These are phyloP conservation scores for Rhysida immarginata DNA, from an alignment of 1,140 invertebrate species.

Conservation along the genomic window DNA sequence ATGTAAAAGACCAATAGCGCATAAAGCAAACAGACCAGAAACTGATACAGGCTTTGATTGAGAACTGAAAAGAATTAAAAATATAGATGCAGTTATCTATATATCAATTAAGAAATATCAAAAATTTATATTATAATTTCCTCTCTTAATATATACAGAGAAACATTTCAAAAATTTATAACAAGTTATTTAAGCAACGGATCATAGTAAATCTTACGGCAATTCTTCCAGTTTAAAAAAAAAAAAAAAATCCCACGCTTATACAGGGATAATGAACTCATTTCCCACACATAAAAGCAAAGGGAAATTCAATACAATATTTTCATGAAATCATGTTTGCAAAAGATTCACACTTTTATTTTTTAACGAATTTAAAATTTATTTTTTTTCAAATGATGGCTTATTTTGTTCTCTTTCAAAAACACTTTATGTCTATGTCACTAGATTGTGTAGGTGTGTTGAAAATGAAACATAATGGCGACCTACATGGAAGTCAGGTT, in stretches of 20 bases:
- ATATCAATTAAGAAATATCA: background rate
- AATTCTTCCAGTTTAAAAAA: background rate
- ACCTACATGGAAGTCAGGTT: no score
- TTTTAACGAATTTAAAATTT: no score
- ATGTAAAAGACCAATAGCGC: constrained; percentile 48
- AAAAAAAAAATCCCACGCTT: background rate
- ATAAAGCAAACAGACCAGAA: constrained; percentile 46
- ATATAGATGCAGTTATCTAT: background rate
- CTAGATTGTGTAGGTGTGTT: no score
- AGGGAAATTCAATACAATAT: no score
- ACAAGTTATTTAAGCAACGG: background rate
- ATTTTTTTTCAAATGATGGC: no score
- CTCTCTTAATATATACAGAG: background rate
- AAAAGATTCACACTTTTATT: no score
- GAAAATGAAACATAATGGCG: no score
- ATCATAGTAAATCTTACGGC: background rate
- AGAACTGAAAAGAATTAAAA: constrained; percentile 18
- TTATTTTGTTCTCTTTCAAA: no score
- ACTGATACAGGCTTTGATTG: constrained; percentile 42
- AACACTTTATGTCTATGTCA: no score
- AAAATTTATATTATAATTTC: background rate
- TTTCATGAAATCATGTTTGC: no score
- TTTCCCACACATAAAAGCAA: no score
- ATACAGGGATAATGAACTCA: no score
- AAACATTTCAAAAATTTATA: background rate